Conservation (phyloP, 2,888 invertebrate genomes). For the Halictus ligatus region DNA sequence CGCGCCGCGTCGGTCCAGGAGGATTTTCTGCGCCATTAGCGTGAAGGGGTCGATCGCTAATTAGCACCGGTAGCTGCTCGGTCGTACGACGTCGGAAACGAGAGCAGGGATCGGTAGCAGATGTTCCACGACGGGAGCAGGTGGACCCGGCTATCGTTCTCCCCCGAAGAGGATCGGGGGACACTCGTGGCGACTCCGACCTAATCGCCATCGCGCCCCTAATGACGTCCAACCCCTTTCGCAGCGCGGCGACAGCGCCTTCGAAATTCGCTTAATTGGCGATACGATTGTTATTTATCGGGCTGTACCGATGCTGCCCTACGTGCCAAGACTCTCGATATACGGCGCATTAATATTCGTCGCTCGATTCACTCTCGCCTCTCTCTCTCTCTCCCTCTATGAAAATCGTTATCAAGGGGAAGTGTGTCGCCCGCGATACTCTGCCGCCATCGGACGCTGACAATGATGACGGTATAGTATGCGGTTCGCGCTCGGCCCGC, state of each 20-base stretch:
- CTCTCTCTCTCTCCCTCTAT: neutral
- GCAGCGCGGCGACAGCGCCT: slow-evolving; percentile 59
- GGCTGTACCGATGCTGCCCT: slow-evolving; percentile 39
- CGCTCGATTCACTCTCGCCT: neutral
- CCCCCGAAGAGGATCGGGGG: slow-evolving; percentile 36
- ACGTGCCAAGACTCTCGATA: slow-evolving; percentile 39
- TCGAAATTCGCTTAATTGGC: slow-evolving; percentile 80
- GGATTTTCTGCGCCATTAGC: slow-evolving; percentile 57
- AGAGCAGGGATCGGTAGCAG: slow-evolving; percentile 63
- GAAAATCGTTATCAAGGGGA: slow-evolving; percentile 47
- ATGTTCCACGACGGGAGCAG: slow-evolving; percentile 72
- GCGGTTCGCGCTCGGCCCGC: neutral
- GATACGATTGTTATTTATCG: slow-evolving; percentile 77
- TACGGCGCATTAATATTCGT: slow-evolving; percentile 57
- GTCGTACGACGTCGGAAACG: slow-evolving; percentile 39
- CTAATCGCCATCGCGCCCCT: slow-evolving; percentile 81
- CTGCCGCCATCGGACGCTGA: neutral
- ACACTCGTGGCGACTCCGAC: slow-evolving; percentile 57
- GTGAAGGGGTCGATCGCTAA: slow-evolving; percentile 61
- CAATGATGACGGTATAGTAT: neutral
- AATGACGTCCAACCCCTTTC: slow-evolving; percentile 75
- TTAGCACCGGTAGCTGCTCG: slow-evolving; percentile 54
- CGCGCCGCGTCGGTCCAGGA: neutral
- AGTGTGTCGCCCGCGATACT: slow-evolving; percentile 4
- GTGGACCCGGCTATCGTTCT: slow-evolving; percentile 78